Conservation (phyloP, 2,113 vertebrate species). For the Platysteira castanea region DNA sequence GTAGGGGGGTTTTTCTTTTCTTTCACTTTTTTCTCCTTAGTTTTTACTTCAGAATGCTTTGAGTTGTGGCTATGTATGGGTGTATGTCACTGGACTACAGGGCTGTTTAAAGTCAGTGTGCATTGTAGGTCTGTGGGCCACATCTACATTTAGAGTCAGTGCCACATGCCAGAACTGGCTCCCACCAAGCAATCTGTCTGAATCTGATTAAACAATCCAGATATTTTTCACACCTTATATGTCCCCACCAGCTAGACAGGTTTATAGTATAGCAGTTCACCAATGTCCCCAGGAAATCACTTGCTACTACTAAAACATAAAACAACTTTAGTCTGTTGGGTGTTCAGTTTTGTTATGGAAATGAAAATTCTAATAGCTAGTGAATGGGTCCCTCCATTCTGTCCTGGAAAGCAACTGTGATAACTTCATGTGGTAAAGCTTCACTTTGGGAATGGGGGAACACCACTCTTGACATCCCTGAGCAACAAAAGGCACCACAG, state of each 20-base stretch:
- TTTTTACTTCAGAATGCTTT: background rate
- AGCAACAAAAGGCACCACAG: background rate
- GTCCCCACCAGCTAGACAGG: background rate
- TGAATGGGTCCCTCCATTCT: background rate
- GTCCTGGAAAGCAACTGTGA: background rate
- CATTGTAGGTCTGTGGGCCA: background rate
- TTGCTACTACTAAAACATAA: background rate
- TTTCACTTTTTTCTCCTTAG: accelerated
- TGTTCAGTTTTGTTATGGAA: background rate
- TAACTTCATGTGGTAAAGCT: background rate
- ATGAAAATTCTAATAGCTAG: background rate
- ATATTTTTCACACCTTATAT: background rate
- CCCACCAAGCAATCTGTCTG: background rate
- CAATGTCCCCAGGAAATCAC: background rate
- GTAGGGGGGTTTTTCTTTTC: accelerated
- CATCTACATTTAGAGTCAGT: background rate
- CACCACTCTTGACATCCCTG: background rate
- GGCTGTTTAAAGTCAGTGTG: background rate
- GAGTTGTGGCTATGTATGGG: background rate
- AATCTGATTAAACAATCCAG: background rate
- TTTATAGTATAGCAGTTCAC: background rate
- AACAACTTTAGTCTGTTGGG: background rate
- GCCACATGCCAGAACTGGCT: background rate
- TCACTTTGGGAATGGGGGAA: background rate
- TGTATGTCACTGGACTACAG: background rate